phyloP scores from a whole-genome alignment of 2,888 invertebrate genomes.

The Poecilus cupreus region DNA sequence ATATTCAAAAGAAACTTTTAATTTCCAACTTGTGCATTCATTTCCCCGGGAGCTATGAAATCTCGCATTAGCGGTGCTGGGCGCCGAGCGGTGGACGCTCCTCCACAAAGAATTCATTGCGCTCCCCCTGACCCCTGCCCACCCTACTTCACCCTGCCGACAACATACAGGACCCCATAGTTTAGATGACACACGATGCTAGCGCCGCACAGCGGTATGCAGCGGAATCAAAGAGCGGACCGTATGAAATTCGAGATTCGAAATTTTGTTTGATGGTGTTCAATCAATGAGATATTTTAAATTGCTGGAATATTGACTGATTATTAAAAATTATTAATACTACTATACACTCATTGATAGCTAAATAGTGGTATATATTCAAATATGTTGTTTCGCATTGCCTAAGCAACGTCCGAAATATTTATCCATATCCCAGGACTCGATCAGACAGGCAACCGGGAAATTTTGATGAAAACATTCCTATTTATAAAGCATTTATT shows the following conservation, averaged over 20 bases:
- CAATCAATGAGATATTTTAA: background rate
- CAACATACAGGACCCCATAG: background rate
- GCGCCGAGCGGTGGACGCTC: background rate
- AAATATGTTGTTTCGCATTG: too few relatives aligned
- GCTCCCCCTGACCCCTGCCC: too few relatives aligned
- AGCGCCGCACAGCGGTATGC: background rate
- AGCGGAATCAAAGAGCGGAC: background rate
- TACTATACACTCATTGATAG: too few relatives aligned
- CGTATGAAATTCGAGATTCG: background rate
- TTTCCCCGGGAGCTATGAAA: background rate
- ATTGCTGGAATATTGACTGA: background rate
- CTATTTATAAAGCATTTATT: too few relatives aligned
- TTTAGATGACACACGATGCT: background rate
- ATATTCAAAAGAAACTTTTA: slow-evolving; percentile 41
- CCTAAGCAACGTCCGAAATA: too few relatives aligned
- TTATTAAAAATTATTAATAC: too few relatives aligned
- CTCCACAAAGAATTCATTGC: background rate
- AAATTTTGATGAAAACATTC: too few relatives aligned
- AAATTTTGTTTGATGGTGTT: background rate
- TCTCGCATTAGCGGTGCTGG: background rate
- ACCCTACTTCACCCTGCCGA: background rate
- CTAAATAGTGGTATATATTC: too few relatives aligned
- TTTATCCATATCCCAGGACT: too few relatives aligned
- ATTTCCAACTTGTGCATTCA: slow-evolving; percentile 36
- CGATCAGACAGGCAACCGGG: too few relatives aligned